Conservation (phyloP, 1,140 invertebrate genomes). For the Penaeus chinensis region DNA sequence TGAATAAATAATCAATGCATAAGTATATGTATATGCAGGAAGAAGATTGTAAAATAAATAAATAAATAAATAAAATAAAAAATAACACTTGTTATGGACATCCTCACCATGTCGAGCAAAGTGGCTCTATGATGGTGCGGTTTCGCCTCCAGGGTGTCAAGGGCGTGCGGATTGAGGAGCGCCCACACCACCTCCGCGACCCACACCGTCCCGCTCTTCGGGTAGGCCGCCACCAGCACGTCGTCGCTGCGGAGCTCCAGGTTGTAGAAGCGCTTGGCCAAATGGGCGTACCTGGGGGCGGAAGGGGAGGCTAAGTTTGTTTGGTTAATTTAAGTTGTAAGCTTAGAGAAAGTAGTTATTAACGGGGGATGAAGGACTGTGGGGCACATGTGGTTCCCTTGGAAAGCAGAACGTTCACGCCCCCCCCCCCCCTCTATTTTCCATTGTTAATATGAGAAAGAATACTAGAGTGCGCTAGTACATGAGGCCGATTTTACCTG, state of each 20-base stretch:
- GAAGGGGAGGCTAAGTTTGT: not conserved
- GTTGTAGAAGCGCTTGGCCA: slow-evolving; percentile 14
- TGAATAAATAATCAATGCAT: no score
- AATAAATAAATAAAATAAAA: no score
- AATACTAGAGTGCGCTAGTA: no score
- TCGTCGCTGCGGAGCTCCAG: not conserved
- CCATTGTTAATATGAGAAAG: no score
- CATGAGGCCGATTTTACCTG: no score
- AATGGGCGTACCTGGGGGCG: not conserved
- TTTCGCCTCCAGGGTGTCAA: not conserved
- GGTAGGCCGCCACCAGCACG: not conserved
- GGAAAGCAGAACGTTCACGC: no score
- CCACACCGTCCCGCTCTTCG: slow-evolving; percentile 17
- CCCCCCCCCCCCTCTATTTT: no score
- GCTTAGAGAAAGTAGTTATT: no score
- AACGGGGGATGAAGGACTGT: not conserved
- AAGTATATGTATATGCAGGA: no score
- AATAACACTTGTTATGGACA: not conserved
- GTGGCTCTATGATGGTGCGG: not conserved
- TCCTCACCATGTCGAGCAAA: slow-evolving; percentile 6
- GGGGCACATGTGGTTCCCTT: no score
- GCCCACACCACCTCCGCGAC: not conserved
- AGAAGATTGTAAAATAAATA: no score
- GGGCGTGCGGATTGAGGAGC: not conserved
- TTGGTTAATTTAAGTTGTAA: not conserved